Conservation (phyloP, 2,113 vertebrate species). For the Phrynocephalus versicolor region DNA sequence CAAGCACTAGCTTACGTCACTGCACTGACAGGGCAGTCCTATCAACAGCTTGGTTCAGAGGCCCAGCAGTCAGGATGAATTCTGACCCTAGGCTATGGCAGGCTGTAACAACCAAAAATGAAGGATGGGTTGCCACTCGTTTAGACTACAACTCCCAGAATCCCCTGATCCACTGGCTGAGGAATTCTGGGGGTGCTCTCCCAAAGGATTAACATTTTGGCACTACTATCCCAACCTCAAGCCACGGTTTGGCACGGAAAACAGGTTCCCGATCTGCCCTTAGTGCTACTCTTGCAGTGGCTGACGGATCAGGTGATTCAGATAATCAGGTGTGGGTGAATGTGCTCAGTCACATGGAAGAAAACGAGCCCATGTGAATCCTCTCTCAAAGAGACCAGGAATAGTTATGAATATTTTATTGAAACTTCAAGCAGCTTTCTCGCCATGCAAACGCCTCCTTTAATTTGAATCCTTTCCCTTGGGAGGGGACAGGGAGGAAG, state of each 20-base stretch:
- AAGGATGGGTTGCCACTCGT: background rate
- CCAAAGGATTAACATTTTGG: background rate
- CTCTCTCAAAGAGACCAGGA: conserved; percentile 41
- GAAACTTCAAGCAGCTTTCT: conserved; percentile 41
- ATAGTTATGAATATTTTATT: conserved; percentile 45
- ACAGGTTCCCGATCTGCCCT: background rate
- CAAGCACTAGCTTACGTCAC: too few species aligned
- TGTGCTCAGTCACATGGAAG: conserved; percentile 8
- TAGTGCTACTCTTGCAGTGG: background rate
- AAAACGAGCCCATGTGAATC: background rate
- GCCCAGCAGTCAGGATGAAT: background rate
- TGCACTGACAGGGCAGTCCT: background rate
- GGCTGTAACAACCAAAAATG: background rate
- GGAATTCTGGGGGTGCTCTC: background rate
- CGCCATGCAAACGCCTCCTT: conserved; percentile 34
- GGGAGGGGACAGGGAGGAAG: background rate
- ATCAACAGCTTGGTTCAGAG: background rate
- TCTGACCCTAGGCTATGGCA: background rate
- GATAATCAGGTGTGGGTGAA: conserved; percentile 10
- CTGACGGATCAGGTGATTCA: background rate
- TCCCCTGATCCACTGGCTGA: background rate
- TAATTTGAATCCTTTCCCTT: conserved; percentile 52
- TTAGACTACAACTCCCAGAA: background rate
- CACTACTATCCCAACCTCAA: background rate
- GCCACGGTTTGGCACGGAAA: background rate